Percentiles rank a stretch among this genome's conserved stretches.
These are phyloP conservation scores for Callithrix jacchus DNA, from an alignment of 2,113 vertebrate species.

Conservation along the genomic window DNA sequence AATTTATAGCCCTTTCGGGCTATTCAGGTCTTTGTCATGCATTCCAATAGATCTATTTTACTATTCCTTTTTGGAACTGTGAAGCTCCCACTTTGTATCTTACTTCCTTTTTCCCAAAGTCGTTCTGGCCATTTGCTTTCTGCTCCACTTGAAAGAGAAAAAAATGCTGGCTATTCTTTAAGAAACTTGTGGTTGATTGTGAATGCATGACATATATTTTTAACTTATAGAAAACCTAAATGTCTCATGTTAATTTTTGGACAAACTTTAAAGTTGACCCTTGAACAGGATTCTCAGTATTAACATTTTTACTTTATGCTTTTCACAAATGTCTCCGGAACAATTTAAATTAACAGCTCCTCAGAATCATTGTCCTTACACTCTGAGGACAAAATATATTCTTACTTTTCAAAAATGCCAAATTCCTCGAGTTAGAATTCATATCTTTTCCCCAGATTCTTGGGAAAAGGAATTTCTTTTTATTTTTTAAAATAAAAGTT, in stretches of 20 bases:
- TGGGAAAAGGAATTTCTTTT: background rate
- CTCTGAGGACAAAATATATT: background rate
- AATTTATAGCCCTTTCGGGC: slow-evolving; percentile 57
- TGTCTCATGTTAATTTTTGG: background rate
- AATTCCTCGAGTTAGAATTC: background rate
- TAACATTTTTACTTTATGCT: slow-evolving; percentile 19
- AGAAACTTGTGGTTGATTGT: background rate
- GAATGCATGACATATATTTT: background rate
- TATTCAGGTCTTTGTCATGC: slow-evolving; percentile 1
- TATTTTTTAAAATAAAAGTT: background rate
- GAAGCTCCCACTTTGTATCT: background rate
- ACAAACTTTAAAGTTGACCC: slow-evolving; percentile 31
- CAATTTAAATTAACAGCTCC: slow-evolving; percentile 21
- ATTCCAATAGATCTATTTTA: background rate
- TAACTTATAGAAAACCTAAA: background rate
- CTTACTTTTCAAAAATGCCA: background rate
- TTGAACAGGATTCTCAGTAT: slow-evolving; percentile 2
- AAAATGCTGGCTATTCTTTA: background rate
- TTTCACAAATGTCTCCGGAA: slow-evolving; percentile 15
- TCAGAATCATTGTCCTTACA: slow-evolving; percentile 9
- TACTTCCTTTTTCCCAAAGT: background rate
- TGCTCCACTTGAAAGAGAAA: background rate
- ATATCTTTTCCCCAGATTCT: background rate
- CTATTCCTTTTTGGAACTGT: background rate
- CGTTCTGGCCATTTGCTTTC: slow-evolving; percentile 41